Conservation (phyloP, 2,113 vertebrate genomes). For the Podarcis raffonei region DNA sequence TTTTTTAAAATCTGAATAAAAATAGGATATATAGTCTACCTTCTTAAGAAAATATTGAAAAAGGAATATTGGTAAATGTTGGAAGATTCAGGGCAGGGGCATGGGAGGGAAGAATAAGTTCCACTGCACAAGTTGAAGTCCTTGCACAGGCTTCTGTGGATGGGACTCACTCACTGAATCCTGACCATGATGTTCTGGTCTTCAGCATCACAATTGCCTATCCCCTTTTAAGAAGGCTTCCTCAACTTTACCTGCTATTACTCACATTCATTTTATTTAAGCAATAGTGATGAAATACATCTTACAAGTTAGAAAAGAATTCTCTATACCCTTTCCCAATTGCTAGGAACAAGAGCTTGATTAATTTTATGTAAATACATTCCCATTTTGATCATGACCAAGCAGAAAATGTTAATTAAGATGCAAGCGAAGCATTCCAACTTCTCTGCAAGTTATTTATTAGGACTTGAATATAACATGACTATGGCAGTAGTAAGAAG, state of each 20-base stretch:
- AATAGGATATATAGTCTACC: background rate
- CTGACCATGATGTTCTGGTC: background rate
- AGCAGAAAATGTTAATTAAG: slow-evolving; percentile 69
- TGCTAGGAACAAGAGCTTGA: slow-evolving; percentile 65
- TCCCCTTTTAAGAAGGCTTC: background rate
- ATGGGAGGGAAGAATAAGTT: too few relatives aligned
- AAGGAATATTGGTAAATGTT: background rate
- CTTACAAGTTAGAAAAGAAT: slow-evolving; percentile 45
- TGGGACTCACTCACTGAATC: background rate
- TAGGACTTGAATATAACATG: slow-evolving; percentile 20
- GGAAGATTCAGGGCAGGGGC: too few relatives aligned
- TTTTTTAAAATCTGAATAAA: background rate
- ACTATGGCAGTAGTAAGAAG: background rate
- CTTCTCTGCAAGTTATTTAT: slow-evolving; percentile 55
- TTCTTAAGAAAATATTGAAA: background rate
- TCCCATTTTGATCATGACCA: slow-evolving; percentile 65
- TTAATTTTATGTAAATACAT: slow-evolving; percentile 69
- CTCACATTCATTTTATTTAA: slow-evolving; percentile 2
- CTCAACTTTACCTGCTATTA: background rate
- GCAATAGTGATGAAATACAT: slow-evolving; percentile 47
- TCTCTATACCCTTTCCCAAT: slow-evolving; percentile 61
- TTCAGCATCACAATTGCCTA: background rate
- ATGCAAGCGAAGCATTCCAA: slow-evolving; percentile 52
- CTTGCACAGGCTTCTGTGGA: background rate
- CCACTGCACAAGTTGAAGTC: too few relatives aligned